These are phyloP conservation scores for Diarsia mendica DNA, from an alignment of 2,888 invertebrate species.

Conservation along the genomic window DNA sequence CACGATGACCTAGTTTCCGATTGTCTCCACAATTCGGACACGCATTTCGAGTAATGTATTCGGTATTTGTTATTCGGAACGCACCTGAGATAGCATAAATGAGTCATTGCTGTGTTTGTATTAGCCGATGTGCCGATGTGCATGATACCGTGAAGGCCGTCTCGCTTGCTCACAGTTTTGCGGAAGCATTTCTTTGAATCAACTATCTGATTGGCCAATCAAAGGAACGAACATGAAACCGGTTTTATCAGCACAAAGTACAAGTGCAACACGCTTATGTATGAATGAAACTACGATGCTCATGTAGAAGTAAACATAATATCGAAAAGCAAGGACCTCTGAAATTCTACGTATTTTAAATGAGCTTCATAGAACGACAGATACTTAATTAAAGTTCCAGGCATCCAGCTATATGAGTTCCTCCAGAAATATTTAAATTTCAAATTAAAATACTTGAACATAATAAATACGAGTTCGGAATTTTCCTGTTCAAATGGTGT, in stretches of 20 bases:
- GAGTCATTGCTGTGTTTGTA: slow-evolving; percentile 66
- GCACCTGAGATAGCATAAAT: slow-evolving; percentile 68
- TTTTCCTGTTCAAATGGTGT: slow-evolving; percentile 55
- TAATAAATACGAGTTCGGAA: slow-evolving; percentile 51
- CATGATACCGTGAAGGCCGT: slow-evolving; percentile 59
- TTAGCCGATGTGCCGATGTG: slow-evolving; percentile 47
- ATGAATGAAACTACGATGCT: not conserved
- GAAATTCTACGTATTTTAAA: not conserved
- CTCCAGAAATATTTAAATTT: slow-evolving; percentile 49
- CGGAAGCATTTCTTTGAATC: slow-evolving; percentile 54
- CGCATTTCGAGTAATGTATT: slow-evolving; percentile 64
- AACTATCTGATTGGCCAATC: slow-evolving; percentile 31
- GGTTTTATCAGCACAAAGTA: slow-evolving; percentile 7
- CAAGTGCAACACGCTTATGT: not conserved
- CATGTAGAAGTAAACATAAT: not conserved
- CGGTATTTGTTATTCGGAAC: slow-evolving; percentile 63
- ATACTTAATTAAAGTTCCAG: slow-evolving; percentile 40
- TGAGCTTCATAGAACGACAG: slow-evolving; percentile 1
- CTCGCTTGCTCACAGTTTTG: slow-evolving; percentile 36
- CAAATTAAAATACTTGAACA: slow-evolving; percentile 59
- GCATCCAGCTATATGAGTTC: slow-evolving; percentile 28
- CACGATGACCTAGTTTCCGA: slow-evolving; percentile 65
- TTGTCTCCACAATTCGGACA: slow-evolving; percentile 68
- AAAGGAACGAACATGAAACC: slow-evolving; percentile 17
- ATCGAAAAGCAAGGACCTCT: not conserved